phyloP scores from a whole-genome alignment of 2,797 vertebrate species.

The Sebastes glaucus region DNA sequence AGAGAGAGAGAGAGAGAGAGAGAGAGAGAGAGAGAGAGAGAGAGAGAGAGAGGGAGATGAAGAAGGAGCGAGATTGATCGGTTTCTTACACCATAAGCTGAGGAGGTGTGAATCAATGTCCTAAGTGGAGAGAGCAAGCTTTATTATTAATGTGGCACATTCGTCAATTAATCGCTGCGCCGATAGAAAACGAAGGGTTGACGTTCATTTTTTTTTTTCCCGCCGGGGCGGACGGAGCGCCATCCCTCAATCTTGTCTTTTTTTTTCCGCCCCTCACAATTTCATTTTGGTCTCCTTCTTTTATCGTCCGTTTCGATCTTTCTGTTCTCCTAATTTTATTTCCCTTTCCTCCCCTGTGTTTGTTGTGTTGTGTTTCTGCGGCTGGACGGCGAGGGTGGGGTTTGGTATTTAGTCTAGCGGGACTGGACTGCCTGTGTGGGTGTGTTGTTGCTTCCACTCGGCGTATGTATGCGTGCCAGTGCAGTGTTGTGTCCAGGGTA shows the following conservation, averaged over 20 bases:
- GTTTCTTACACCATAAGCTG: slow-evolving; percentile 70
- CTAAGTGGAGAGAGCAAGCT: slow-evolving; percentile 70
- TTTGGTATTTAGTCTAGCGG: slow-evolving; percentile 21
- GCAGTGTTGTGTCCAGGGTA: slow-evolving; percentile 37
- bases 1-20: slow-evolving; percentile 34
- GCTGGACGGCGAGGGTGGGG: slow-evolving; percentile 6
- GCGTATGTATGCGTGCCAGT: slow-evolving; percentile 14
- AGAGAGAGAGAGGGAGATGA: slow-evolving; percentile 48
- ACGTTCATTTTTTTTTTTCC: slow-evolving; percentile 40
- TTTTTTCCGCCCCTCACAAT: not conserved
- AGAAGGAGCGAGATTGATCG: slow-evolving; percentile 70
- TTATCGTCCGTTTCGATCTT: slow-evolving; percentile 28
- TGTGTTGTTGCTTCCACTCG: slow-evolving; percentile 10
- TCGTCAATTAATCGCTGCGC: slow-evolving; percentile 70
- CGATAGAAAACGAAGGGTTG: slow-evolving; percentile 60
- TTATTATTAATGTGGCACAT: slow-evolving; percentile 77
- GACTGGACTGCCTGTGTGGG: slow-evolving; percentile 18
- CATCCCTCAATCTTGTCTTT: slow-evolving; percentile 45
- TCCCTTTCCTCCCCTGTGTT: not conserved
- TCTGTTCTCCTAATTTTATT: slow-evolving; percentile 12
- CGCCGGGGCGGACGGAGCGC: not conserved
- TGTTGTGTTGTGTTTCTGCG: not conserved
- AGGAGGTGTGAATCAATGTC: slow-evolving; percentile 79
- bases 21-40: slow-evolving; percentile 41
- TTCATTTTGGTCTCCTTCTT: slow-evolving; percentile 35